Evolutionary conservation across 2,888 invertebrate genomes (phyloP), one percentile per base, ranked within the genome.

Genomic region (Masnerella sp.): DNA sequence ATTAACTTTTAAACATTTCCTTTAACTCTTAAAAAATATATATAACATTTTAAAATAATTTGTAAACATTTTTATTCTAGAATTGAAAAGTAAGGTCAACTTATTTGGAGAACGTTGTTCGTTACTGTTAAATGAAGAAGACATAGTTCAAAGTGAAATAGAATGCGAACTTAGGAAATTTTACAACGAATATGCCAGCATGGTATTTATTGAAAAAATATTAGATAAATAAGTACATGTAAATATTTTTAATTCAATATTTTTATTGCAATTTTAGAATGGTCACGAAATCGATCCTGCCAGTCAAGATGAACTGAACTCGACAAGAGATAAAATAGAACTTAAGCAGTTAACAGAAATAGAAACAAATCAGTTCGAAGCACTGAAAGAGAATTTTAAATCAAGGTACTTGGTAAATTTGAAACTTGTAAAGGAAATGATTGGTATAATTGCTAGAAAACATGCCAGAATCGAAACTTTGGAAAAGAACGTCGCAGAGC

Each of bases 261-360:
- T 17, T 22, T 25, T 32, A 25, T 56, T 38, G n/a, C n/a, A n/a
- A n/a, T 12, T 64, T n/a, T 40, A 75, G 71, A 64, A 62, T 14
- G 75, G 38, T 11, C 45, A 67, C 9, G 52, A 71, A 7, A 8
- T 71, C 0, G 68, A 71, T 54, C 14, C 67, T 17, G 30, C 22
- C 5, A 58, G 8, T 28, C 51, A 64, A 45, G 49, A 15, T 32
- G 68, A 58, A 9, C 38, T 72, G 8, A 68, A 72, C 17, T 8
- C n/a, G 15, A 68, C 40, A 4, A 68, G 11, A 30, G 68, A 67
- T 14, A 61, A 69, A 67, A 70, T 89, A 76, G 89, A 91, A 74
- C 86, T 91, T 30, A 89, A 61, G 18, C 81, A 84, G 43, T 65
- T 82, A 15, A 81, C 81, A 42, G 76, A 77, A 18, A 71, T 78